A percentile compares a stretch with the other conserved stretches of the same genome.
phyloP scores from a whole-genome alignment of 30 jellyfish, hydroid and myxozoan genomes.

The Hydra vulgaris region DNA sequence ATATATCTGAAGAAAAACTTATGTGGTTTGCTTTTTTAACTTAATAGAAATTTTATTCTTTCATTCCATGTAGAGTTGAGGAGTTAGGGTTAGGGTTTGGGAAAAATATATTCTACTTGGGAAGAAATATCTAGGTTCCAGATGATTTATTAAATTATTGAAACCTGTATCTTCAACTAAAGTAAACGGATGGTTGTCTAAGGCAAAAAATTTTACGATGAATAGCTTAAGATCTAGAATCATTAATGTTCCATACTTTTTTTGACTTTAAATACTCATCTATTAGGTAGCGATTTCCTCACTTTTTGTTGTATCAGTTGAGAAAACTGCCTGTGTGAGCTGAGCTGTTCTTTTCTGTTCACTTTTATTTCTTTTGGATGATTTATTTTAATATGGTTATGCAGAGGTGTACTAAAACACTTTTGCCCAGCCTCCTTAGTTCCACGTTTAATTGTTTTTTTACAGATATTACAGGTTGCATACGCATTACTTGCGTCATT shows the following conservation, averaged over 20 bases:
- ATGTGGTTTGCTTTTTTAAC: constrained; percentile 31
- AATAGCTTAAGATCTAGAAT: background rate
- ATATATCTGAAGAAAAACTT: constrained; percentile 45
- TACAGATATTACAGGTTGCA: constrained; percentile 30
- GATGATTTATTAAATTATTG: constrained; percentile 28
- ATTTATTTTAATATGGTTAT: constrained; percentile 26
- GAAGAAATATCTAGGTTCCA: constrained; percentile 37
- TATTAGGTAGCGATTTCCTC: background rate
- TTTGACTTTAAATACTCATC: background rate
- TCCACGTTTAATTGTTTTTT: constrained; percentile 35
- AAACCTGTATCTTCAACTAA: constrained; percentile 46
- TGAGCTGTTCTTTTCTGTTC: background rate
- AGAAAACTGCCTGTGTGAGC: background rate
- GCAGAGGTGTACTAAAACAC: constrained; percentile 49
- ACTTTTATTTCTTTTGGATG: background rate
- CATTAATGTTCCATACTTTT: background rate
- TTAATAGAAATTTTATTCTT: constrained; percentile 4
- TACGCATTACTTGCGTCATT: constrained; percentile 26
- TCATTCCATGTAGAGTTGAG: background rate
- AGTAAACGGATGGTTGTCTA: constrained; percentile 13
- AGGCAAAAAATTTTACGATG: constrained; percentile 26
- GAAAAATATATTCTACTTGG: constrained; percentile 17
- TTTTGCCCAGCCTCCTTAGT: constrained; percentile 48
- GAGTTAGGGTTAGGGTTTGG: background rate
- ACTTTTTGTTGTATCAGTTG: background rate